A percentile compares a stretch with the other conserved stretches of the same genome.
Evolutionary conservation across 1,140 invertebrate genomes (phyloP).

Genomic region (Lucilia sericata): DNA sequence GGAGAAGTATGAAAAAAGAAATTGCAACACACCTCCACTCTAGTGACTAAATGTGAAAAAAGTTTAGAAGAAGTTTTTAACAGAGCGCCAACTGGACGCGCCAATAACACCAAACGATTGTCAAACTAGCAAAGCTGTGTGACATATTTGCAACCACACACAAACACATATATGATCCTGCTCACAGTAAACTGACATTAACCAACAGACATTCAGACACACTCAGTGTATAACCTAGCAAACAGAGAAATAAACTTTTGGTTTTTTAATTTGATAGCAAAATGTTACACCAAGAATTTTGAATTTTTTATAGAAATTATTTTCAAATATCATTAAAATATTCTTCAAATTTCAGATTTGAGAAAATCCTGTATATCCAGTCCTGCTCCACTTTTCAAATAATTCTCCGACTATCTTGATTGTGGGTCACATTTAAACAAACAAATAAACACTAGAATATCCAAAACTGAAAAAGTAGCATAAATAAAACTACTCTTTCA

Average conservation of each 20-base stretch:
- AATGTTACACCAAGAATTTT: too few species aligned
- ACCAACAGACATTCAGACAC: too few species aligned
- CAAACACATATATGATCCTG: neutral
- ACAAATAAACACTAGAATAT: neutral
- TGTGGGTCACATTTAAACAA: neutral
- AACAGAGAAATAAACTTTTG: too few species aligned
- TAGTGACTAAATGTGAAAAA: neutral
- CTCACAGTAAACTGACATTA: neutral
- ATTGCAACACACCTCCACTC: neutral
- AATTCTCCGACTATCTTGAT: too few species aligned
- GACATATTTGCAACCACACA: neutral
- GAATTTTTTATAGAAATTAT: too few species aligned
- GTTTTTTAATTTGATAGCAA: too few species aligned
- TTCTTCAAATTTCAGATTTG: too few species aligned
- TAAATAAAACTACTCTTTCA: neutral
- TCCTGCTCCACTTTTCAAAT: too few species aligned
- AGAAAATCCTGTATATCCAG: too few species aligned
- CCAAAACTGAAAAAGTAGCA: neutral
- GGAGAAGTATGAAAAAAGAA: neutral
- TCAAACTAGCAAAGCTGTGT: neutral
- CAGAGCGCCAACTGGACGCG: conserved; percentile 15
- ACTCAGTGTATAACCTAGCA: too few species aligned
- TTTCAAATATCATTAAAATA: too few species aligned
- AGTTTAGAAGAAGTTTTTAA: neutral
- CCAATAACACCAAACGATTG: conserved; percentile 19